A percentile compares a stretch with the other conserved stretches of the same genome.
These are phyloP conservation scores for Cotesia typhae DNA, from an alignment of 1,140 invertebrate species.

Conservation along the genomic window DNA sequence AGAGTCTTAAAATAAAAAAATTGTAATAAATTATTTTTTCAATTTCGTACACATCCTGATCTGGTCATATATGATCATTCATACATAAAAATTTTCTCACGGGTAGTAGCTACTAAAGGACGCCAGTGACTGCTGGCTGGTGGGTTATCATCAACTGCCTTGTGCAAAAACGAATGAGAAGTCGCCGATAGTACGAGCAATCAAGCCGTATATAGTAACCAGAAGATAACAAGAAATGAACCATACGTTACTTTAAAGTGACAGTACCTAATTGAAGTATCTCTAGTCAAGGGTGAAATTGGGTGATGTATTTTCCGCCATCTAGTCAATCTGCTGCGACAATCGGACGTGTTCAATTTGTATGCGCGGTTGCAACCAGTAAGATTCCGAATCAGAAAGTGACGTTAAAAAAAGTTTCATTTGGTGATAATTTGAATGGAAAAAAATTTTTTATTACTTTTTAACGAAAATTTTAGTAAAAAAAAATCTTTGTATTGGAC, in stretches of 20 bases:
- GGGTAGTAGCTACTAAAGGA: too few relatives aligned
- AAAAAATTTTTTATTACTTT: too few relatives aligned
- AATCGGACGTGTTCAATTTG: constrained; percentile 41
- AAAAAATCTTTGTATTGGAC: neutral
- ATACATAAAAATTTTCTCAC: too few relatives aligned
- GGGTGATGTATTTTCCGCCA: constrained; percentile 29
- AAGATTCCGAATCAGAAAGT: neutral
- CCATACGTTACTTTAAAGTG: constrained; percentile 35
- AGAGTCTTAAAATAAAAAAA: too few relatives aligned
- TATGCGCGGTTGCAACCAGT: constrained; percentile 21
- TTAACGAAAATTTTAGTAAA: neutral
- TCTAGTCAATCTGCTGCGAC: constrained; percentile 14
- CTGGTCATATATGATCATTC: too few relatives aligned
- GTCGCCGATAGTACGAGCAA: too few relatives aligned
- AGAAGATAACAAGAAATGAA: neutral
- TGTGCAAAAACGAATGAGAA: too few relatives aligned
- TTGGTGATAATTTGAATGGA: neutral
- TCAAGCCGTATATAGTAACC: neutral
- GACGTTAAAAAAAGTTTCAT: neutral
- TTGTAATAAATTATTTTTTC: too few relatives aligned
- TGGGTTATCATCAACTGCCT: too few relatives aligned
- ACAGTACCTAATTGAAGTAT: constrained; percentile 37
- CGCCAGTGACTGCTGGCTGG: too few relatives aligned
- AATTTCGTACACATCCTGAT: too few relatives aligned
- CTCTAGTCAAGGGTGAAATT: constrained; percentile 43